These are phyloP conservation scores for Drosophila kepulauana DNA, from an alignment of 1,140 invertebrate species.

Conservation along the genomic window DNA sequence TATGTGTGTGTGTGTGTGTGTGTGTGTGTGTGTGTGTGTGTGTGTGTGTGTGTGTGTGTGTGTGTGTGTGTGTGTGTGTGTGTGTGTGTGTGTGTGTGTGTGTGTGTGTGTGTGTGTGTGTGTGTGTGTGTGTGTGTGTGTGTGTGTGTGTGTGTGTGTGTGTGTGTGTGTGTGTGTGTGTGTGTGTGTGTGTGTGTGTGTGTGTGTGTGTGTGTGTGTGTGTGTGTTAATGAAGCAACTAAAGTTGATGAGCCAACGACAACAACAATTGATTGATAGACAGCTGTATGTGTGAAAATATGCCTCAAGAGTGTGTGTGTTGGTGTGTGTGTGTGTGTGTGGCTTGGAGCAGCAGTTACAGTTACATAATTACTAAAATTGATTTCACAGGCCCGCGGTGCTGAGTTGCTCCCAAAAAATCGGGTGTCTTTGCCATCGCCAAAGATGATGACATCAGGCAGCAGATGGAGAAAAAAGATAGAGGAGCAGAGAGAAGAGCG, in stretches of 20 bases:
- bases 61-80: slow-evolving; percentile 8
- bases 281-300: neutral
- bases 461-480: neutral
- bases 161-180: slow-evolving; percentile 8
- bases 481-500: too few relatives aligned
- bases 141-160: slow-evolving; percentile 8
- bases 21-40: slow-evolving; percentile 8
- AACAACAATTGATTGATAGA: slow-evolving; percentile 40
- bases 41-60: slow-evolving; percentile 8
- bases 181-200: slow-evolving; percentile 8
- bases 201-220: neutral
- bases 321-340: slow-evolving; percentile 1
- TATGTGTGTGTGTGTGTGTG: slow-evolving; percentile 7
- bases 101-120: slow-evolving; percentile 8
- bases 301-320: slow-evolving; percentile 6
- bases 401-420: slow-evolving; percentile 57
- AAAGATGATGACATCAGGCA: slow-evolving; percentile 58
- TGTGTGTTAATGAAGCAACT: slow-evolving; percentile 39
- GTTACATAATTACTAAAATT: slow-evolving; percentile 74
- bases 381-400: slow-evolving; percentile 63
- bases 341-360: slow-evolving; percentile 48
- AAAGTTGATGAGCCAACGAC: slow-evolving; percentile 29
- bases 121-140: slow-evolving; percentile 8
- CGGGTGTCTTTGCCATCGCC: slow-evolving; percentile 7
- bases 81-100: slow-evolving; percentile 8